These are phyloP conservation scores for Colossoma macropomum DNA, from an alignment of 2,113 vertebrate species.

Conservation along the genomic window DNA sequence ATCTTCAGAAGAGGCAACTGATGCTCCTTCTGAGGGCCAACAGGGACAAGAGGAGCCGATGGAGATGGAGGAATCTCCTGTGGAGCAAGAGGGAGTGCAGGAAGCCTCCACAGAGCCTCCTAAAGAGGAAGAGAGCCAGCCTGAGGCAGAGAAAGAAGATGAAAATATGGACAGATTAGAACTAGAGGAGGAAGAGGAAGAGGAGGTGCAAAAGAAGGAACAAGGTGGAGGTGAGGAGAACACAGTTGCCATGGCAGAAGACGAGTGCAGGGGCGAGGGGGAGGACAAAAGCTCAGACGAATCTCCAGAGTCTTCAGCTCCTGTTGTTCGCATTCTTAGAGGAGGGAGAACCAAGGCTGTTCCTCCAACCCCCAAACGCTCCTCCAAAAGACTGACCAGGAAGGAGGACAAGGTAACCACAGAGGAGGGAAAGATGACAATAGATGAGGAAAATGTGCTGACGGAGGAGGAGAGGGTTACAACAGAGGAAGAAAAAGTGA, in stretches of 20 bases:
- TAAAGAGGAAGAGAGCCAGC: constrained; percentile 27
- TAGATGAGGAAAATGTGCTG: constrained; percentile 25
- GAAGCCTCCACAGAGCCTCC: constrained; percentile 1
- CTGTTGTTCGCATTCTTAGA: constrained; percentile 9
- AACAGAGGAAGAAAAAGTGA: constrained; percentile 19
- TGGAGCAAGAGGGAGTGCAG: background rate
- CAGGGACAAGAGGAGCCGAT: background rate
- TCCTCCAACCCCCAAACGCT: constrained; percentile 26
- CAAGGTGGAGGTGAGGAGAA: background rate
- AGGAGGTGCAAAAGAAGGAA: background rate
- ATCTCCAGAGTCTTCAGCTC: background rate
- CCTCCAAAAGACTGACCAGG: constrained; percentile 43
- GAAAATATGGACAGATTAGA: background rate
- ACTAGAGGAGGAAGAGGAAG: constrained; percentile 16
- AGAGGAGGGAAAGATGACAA: constrained; percentile 17
- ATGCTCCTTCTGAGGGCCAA: constrained; percentile 1
- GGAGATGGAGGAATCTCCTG: background rate
- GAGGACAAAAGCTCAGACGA: background rate
- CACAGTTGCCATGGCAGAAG: background rate
- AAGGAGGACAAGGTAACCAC: background rate
- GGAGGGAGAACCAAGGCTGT: constrained; percentile 8
- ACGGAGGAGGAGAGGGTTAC: constrained; percentile 38
- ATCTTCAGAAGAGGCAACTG: background rate
- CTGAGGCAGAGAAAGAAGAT: background rate
- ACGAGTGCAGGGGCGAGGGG: constrained; percentile 24